These are phyloP conservation scores for Jordanella pulchra DNA, from an alignment of 2,797 vertebrate genomes.

Conservation along the genomic window DNA sequence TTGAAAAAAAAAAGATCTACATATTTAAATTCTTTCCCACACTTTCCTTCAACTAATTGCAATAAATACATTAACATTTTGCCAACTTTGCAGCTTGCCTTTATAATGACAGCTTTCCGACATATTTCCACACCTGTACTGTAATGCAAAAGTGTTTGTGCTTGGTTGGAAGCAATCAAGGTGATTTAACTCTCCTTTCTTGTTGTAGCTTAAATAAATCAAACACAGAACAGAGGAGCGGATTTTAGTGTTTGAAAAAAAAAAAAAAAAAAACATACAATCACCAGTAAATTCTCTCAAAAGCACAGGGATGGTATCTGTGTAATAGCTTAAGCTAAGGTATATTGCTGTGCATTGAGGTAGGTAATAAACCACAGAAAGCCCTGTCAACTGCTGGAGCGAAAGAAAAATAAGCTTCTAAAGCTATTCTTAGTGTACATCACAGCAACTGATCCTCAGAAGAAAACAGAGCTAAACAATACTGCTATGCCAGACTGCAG, in stretches of 20 bases:
- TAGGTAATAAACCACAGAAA: conserved; percentile 67
- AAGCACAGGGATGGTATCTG: conserved; percentile 46
- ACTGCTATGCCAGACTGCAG: conserved; percentile 46
- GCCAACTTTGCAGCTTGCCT: conserved; percentile 56
- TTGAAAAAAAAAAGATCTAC: conserved; percentile 11
- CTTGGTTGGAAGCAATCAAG: conserved; percentile 62
- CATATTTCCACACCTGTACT: conserved; percentile 62
- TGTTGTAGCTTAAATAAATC: conserved; percentile 62
- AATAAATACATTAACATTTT: conserved; percentile 73
- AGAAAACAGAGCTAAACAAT: conserved; percentile 63
- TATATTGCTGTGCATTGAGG: conserved; percentile 56
- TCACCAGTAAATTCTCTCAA: conserved; percentile 69
- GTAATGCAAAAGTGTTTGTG: conserved; percentile 59
- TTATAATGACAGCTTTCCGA: conserved; percentile 76
- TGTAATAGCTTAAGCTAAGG: conserved; percentile 61
- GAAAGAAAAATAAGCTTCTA: conserved; percentile 62
- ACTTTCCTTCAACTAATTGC: conserved; percentile 63
- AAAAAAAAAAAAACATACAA: conserved; percentile 45
- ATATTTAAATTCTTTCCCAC: conserved; percentile 49
- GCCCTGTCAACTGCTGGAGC: conserved; percentile 50
- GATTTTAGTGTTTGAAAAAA: conserved; percentile 42
- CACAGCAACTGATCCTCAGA: conserved; percentile 55
- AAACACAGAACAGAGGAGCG: conserved; percentile 56
- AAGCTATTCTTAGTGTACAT: conserved; percentile 68
- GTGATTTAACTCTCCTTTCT: conserved; percentile 64